A percentile compares a stretch with the other conserved stretches of the same genome.
phyloP scores from a whole-genome alignment of 2,888 invertebrate genomes.

The Micoletzkya japonica region DNA sequence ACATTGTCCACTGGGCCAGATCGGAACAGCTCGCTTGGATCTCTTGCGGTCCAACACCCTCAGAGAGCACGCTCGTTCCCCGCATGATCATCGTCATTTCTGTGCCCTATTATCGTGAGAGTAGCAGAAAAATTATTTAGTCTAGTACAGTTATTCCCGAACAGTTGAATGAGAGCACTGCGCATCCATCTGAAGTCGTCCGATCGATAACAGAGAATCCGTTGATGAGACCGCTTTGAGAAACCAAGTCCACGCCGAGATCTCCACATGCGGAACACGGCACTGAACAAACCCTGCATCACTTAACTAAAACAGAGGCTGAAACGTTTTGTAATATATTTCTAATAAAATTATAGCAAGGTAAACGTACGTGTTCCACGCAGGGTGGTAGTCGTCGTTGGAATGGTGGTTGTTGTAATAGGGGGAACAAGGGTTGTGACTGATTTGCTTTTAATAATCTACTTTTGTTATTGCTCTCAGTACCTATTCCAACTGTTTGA shows the following conservation, averaged over 20 bases:
- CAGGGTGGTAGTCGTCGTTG: conserved; percentile 6
- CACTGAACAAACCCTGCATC: too few species aligned
- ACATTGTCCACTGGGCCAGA: neutral
- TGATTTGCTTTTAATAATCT: too few species aligned
- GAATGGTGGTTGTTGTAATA: conserved; percentile 7
- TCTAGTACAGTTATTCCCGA: neutral
- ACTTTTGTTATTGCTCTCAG: too few species aligned
- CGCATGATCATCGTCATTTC: neutral
- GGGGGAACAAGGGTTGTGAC: neutral
- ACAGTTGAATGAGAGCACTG: neutral
- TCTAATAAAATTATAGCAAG: neutral
- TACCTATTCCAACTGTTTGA: too few species aligned
- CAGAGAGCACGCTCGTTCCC: neutral
- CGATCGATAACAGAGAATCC: conserved; percentile 3
- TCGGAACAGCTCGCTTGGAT: neutral
- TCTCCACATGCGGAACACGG: neutral
- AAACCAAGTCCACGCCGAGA: neutral
- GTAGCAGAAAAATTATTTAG: too few species aligned
- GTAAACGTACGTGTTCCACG: neutral
- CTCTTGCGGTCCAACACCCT: neutral
- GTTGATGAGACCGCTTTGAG: neutral
- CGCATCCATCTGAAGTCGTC: neutral
- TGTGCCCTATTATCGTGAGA: neutral
- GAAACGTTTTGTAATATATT: too few species aligned
- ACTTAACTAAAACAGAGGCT: too few species aligned